phyloP scores from a whole-genome alignment of 1,140 invertebrate species.

The Cepaea nemoralis region DNA sequence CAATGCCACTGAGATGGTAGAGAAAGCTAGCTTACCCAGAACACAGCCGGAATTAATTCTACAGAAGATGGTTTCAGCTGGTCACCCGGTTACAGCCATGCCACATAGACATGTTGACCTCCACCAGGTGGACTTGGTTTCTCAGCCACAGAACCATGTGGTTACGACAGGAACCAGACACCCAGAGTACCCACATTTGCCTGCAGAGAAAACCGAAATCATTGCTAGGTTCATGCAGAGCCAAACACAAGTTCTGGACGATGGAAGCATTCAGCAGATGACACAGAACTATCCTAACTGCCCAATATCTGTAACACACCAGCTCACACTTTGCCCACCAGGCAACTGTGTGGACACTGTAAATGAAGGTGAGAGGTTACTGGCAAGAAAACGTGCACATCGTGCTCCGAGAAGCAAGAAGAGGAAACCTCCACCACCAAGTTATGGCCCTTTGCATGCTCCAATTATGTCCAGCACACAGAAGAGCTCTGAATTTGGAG shows the following conservation, averaged over 20 bases:
- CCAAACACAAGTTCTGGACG: background rate
- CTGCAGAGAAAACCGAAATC: slow-evolving; percentile 34
- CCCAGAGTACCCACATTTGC: background rate
- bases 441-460: slow-evolving; percentile 38
- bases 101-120: background rate
- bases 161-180: background rate
- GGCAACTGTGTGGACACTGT: background rate
- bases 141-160: background rate
- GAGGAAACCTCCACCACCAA: background rate
- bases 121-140: background rate
- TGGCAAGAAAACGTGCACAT: background rate
- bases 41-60: background rate
- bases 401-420: background rate
- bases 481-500: slow-evolving; percentile 53
- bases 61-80: background rate
- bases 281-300: too few species aligned
- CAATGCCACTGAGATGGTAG: background rate
- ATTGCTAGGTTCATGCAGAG: slow-evolving; percentile 29
- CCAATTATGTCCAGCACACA: slow-evolving; percentile 61
- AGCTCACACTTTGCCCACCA: background rate
- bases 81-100: too few species aligned
- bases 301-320: too few species aligned
- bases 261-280: background rate
- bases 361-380: background rate
- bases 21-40: background rate